A percentile compares a stretch with the other conserved stretches of the same genome.
These are phyloP conservation scores for Dermatophagoides farinae DNA, from an alignment of 1,140 invertebrate genomes.

Conservation along the genomic window DNA sequence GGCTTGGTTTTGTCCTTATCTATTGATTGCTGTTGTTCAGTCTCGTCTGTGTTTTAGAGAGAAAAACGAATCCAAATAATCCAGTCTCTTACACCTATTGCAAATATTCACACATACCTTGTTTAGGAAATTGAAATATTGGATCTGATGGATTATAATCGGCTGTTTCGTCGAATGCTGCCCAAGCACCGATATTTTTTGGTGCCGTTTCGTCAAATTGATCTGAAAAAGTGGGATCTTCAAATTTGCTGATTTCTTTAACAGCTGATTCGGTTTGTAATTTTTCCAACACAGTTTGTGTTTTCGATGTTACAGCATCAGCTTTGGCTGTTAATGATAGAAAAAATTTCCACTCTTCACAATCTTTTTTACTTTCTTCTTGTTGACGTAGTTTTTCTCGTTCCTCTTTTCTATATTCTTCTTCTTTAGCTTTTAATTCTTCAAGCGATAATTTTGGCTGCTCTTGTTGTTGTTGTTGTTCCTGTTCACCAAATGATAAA, in stretches of 20 bases:
- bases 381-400: background rate
- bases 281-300: constrained; percentile 25
- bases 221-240: constrained; percentile 16
- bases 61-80: background rate
- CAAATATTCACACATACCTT: background rate
- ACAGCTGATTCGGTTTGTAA: constrained; percentile 19
- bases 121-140: background rate
- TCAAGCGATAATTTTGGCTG: background rate
- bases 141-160: background rate
- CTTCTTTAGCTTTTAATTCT: constrained; percentile 6
- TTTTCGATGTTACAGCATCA: constrained; percentile 25
- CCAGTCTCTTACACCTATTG: background rate
- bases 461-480: background rate
- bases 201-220: background rate
- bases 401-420: background rate
- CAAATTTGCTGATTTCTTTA: constrained; percentile 15
- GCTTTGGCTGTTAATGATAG: constrained; percentile 28
- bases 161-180: constrained; percentile 9
- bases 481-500: background rate
- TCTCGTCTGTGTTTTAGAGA: background rate
- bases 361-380: constrained; percentile 20
- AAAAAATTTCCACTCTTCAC: constrained; percentile 30
- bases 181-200: constrained; percentile 4
- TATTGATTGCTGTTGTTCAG: background rate
- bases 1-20: background rate